Evolutionary conservation across 2,113 vertebrate species (phyloP).

Genomic region (Cryptoleucopteryx plumbea): DNA sequence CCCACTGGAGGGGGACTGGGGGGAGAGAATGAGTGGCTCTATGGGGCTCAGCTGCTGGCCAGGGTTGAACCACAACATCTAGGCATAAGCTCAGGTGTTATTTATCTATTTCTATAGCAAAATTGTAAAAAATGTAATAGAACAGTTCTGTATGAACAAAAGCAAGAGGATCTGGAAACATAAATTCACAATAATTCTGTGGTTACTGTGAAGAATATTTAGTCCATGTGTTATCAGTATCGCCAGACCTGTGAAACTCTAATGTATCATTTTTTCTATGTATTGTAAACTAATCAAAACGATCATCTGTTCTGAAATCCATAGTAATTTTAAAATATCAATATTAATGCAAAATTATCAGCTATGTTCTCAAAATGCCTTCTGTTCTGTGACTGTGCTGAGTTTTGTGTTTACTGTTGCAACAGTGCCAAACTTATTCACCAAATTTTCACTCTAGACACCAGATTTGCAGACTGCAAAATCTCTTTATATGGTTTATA

Average conservation of each 20-base stretch:
- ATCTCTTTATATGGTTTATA: not conserved
- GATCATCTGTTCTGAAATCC: rapidly evolving
- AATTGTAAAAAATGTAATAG: not conserved
- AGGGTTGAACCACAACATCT: not conserved
- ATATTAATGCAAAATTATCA: not conserved
- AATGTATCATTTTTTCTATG: not conserved
- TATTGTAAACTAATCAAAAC: not conserved
- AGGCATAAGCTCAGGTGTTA: not conserved
- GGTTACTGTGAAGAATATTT: not conserved
- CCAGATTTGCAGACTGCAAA: not conserved
- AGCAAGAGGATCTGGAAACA: not conserved
- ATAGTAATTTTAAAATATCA: not conserved
- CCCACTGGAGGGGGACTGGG: rapidly evolving
- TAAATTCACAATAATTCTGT: not conserved
- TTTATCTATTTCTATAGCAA: not conserved
- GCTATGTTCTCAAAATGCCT: not conserved
- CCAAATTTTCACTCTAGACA: not conserved
- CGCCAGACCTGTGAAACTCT: not conserved
- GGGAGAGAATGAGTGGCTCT: not conserved
- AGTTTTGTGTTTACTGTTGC: not conserved
- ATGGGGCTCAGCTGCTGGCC: not conserved
- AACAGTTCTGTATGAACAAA: not conserved
- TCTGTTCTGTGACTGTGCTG: not conserved
- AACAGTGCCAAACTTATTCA: not conserved
- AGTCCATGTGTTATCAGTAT: not conserved